Conservation (phyloP, 2,113 vertebrate species). For the Sapayoa aenigma region DNA sequence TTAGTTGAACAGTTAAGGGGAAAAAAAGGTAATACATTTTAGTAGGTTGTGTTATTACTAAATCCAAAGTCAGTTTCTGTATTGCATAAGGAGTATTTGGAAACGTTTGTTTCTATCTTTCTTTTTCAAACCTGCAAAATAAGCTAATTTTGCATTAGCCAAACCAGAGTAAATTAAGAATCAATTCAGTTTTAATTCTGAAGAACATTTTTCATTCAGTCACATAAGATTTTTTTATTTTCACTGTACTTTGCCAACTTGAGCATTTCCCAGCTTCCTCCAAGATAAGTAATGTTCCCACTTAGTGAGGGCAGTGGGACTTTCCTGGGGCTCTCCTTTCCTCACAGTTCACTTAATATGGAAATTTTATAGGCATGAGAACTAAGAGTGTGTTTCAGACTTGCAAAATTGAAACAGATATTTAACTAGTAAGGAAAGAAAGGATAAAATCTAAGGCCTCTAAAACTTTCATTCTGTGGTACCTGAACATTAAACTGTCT, state of each 20-base stretch:
- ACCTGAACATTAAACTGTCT: background rate
- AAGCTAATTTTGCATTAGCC: background rate
- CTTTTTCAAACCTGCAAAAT: background rate
- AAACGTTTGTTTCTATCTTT: background rate
- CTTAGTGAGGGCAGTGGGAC: background rate
- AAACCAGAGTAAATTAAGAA: background rate
- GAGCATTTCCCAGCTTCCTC: background rate
- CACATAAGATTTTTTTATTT: background rate
- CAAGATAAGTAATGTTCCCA: background rate
- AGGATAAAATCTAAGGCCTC: background rate
- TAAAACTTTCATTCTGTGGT: background rate
- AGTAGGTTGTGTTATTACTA: background rate
- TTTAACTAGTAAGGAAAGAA: background rate
- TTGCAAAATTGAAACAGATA: background rate
- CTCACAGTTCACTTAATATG: background rate
- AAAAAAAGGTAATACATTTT: background rate
- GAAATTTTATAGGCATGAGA: background rate
- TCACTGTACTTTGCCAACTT: background rate
- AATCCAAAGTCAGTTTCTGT: background rate
- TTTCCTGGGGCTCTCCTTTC: background rate
- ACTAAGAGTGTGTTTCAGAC: background rate
- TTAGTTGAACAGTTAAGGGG: background rate
- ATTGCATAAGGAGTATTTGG: background rate
- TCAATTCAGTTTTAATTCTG: background rate
- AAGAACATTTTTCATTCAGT: background rate